phyloP scores from a whole-genome alignment of 1,140 invertebrate species.

The Episyrphus balteatus region DNA sequence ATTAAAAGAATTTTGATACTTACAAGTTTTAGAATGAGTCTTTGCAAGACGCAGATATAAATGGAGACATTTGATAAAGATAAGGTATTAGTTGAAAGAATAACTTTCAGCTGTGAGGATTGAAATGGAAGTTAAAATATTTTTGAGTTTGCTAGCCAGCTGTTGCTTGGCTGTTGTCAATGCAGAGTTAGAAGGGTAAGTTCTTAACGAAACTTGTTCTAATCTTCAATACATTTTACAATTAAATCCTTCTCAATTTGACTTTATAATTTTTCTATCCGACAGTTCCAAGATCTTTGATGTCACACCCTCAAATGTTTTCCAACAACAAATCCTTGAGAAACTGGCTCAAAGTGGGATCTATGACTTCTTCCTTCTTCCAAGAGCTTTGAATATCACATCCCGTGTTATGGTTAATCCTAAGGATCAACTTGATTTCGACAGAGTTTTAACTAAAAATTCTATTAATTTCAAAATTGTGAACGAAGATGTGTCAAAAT shows the following conservation, averaged over 20 bases:
- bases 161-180: slow-evolving; percentile 11
- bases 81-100: no score
- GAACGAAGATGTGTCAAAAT: slow-evolving; percentile 17
- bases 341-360: slow-evolving; percentile 14
- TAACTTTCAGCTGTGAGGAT: no score
- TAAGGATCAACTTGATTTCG: slow-evolving; percentile 19
- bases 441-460: slow-evolving; percentile 14
- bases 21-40: no score
- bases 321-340: slow-evolving; percentile 21
- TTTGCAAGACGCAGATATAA: no score
- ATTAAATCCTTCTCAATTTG: no score
- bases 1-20: no score
- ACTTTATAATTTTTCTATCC: background rate
- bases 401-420: slow-evolving; percentile 26
- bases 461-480: slow-evolving; percentile 12
- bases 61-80: no score
- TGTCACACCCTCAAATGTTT: slow-evolving; percentile 13
- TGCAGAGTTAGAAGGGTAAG: slow-evolving; percentile 26
- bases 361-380: slow-evolving; percentile 26
- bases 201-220: background rate
- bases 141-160: slow-evolving; percentile 22
- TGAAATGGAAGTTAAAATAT: slow-evolving; percentile 1
- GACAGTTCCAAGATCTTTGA: slow-evolving; percentile 30
- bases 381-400: slow-evolving; percentile 12
- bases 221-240: background rate